Conservation (phyloP, 2,888 invertebrate genomes). For the Holacanthella duospinosa region DNA sequence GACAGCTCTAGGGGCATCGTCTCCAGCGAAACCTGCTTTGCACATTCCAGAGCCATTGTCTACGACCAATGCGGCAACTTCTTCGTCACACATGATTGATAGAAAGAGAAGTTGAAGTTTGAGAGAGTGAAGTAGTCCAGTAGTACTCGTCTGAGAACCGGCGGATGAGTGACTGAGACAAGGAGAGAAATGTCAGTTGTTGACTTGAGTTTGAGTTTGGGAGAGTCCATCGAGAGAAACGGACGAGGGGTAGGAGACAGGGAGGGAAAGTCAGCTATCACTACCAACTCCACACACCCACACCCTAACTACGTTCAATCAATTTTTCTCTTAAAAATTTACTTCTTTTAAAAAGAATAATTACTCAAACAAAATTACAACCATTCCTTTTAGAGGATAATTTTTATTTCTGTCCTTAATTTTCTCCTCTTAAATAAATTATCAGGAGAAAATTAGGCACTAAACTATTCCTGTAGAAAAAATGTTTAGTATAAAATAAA, state of each 20-base stretch:
- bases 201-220: background rate
- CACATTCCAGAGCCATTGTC: conserved; percentile 52
- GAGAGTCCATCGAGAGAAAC: background rate
- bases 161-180: conserved; percentile 1
- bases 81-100: conserved; percentile 57
- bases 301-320: too few species aligned
- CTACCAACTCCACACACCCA: too few species aligned
- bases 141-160: background rate
- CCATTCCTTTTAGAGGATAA: too few species aligned
- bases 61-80: conserved; percentile 60
- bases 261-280: background rate
- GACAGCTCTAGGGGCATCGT: conserved; percentile 62
- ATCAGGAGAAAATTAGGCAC: too few species aligned
- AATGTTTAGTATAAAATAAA: too few species aligned
- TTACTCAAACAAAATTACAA: too few species aligned
- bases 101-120: background rate
- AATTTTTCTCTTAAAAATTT: too few species aligned
- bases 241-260: background rate
- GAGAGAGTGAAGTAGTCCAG: background rate
- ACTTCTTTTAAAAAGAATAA: too few species aligned
- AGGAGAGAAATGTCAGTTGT: background rate
- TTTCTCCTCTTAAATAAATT: too few species aligned
- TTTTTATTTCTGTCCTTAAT: too few species aligned
- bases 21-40: conserved; percentile 65
- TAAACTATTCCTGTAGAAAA: too few species aligned